phyloP scores from a whole-genome alignment of 2,797 vertebrate genomes.

The Enoplosus armatus region DNA sequence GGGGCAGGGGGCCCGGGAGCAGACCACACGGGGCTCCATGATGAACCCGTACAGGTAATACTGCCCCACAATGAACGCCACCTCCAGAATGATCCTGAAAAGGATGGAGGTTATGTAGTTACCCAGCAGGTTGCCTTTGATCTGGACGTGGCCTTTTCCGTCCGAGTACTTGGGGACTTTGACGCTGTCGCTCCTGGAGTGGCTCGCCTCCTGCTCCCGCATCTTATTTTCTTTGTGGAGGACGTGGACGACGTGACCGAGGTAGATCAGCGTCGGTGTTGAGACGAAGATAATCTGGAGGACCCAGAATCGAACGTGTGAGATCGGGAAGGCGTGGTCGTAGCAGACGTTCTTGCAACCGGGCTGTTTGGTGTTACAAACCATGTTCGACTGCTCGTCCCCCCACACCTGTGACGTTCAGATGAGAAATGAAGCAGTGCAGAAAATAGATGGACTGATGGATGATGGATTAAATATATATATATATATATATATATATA shows the following conservation, averaged over 20 bases:
- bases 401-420: conserved; percentile 85
- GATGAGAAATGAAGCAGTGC: not conserved
- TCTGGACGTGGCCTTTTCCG: conserved; percentile 88
- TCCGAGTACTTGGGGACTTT: conserved; percentile 82
- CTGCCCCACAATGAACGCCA: conserved; percentile 93
- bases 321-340: conserved; percentile 96
- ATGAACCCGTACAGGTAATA: conserved; percentile 96
- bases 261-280: conserved; percentile 92
- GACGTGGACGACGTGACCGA: conserved; percentile 92
- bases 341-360: conserved; percentile 97
- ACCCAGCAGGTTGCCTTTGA: conserved; percentile 89
- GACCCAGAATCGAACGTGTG: conserved; percentile 96
- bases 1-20: conserved; percentile 90
- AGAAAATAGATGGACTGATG: not conserved
- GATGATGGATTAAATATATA: too few species aligned
- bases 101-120: conserved; percentile 93
- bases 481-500: too few species aligned
- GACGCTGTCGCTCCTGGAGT: not conserved
- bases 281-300: conserved; percentile 97
- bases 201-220: conserved; percentile 85
- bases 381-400: conserved; percentile 95
- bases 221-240: conserved; percentile 95
- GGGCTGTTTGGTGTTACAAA: conserved; percentile 95
- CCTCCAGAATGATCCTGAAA: conserved; percentile 92
- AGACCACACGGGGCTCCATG: conserved; percentile 88